These are phyloP conservation scores for Leptatherina wallacei DNA, from an alignment of 2,797 vertebrate genomes.

Conservation along the genomic window DNA sequence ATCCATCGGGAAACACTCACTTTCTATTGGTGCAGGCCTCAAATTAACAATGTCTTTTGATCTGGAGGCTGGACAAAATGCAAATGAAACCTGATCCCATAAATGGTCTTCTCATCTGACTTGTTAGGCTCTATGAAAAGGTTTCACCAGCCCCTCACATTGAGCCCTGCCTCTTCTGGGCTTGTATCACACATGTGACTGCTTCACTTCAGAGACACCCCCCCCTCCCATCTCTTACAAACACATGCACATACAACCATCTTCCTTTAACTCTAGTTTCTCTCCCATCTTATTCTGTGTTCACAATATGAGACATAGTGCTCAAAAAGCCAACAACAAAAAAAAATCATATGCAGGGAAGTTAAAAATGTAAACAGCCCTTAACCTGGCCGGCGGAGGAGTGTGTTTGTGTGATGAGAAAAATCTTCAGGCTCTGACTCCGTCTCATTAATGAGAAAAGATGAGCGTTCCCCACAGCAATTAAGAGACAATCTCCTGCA, in stretches of 20 bases:
- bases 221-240: conserved; percentile 10
- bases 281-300: conserved; percentile 59
- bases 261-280: conserved; percentile 50
- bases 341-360: conserved; percentile 58
- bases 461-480: conserved; percentile 83
- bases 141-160: conserved; percentile 59
- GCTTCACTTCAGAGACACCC: conserved; percentile 70
- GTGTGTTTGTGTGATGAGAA: conserved; percentile 75
- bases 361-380: conserved; percentile 77
- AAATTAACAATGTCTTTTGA: conserved; percentile 84
- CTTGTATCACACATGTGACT: conserved; percentile 73
- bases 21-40: conserved; percentile 79
- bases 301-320: conserved; percentile 60
- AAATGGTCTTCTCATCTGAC: conserved; percentile 84
- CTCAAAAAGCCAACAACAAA: background rate
- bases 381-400: conserved; percentile 73
- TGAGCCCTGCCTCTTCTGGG: conserved; percentile 65
- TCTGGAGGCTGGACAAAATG: conserved; percentile 81
- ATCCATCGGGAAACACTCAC: conserved; percentile 83
- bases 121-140: conserved; percentile 80
- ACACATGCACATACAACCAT: conserved; percentile 21
- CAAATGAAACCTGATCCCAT: conserved; percentile 85
- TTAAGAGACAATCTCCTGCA: conserved; percentile 84
- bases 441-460: conserved; percentile 83
- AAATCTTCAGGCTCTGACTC: conserved; percentile 75